phyloP scores from a whole-genome alignment of 2,888 invertebrate species.

The Psylliodes chrysocephalus region DNA sequence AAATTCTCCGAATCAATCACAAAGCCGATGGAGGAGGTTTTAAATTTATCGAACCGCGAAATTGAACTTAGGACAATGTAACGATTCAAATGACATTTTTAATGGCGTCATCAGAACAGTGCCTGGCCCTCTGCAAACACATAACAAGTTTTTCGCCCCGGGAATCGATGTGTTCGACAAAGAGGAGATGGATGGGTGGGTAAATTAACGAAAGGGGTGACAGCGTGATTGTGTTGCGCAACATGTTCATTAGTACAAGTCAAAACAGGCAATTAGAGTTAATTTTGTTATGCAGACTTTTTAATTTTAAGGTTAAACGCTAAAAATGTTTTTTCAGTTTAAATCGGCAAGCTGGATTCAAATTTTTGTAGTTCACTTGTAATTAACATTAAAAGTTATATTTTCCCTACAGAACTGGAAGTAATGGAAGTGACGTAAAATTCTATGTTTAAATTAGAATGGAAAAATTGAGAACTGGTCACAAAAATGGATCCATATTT shows the following conservation, averaged over 20 bases:
- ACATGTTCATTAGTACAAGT: background rate
- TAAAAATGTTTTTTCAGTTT: no score
- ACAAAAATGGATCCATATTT: no score
- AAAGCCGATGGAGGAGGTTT: slow-evolving; percentile 11
- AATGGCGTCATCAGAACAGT: slow-evolving; percentile 25
- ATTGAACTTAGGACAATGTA: slow-evolving; percentile 44
- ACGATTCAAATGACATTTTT: slow-evolving; percentile 43
- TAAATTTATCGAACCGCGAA: slow-evolving; percentile 40
- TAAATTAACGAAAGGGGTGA: background rate
- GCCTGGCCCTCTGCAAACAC: slow-evolving; percentile 14
- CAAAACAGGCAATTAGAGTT: background rate
- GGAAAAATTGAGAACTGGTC: no score
- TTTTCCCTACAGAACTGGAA: no score
- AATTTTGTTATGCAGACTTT: no score
- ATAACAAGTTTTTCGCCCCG: slow-evolving; percentile 18
- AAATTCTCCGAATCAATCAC: slow-evolving; percentile 30
- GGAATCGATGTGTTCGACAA: slow-evolving; percentile 2
- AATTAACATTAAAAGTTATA: no score
- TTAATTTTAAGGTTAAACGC: no score
- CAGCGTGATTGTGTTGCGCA: background rate
- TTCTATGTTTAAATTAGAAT: no score
- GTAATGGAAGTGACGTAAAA: no score
- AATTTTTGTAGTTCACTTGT: no score
- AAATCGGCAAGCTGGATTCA: no score
- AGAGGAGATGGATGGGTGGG: slow-evolving; percentile 2